Conservation (phyloP, 1,140 invertebrate genomes). For the Holcopasites calliopsidis region DNA sequence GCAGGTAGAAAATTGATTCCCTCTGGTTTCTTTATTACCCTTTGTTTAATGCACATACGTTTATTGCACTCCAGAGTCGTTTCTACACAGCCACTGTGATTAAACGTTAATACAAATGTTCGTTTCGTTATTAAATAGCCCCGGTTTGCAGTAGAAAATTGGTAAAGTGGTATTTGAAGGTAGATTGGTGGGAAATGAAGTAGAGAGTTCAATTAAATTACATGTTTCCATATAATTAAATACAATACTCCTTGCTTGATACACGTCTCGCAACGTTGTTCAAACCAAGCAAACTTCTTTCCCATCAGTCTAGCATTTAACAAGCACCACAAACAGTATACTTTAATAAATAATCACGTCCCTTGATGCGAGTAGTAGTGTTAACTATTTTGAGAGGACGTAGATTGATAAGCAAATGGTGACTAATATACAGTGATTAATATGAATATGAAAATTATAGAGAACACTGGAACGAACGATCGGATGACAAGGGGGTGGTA, state of each 20-base stretch:
- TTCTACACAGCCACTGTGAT: background rate
- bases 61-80: background rate
- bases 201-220: no score
- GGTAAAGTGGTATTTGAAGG: background rate
- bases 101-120: conserved; percentile 13
- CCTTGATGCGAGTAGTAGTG: conserved; percentile 7
- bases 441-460: background rate
- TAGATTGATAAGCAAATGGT: background rate
- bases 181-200: no score
- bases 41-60: background rate
- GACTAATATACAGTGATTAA: conserved; percentile 28
- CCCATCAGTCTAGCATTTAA: conserved; percentile 18
- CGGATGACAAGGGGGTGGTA: background rate
- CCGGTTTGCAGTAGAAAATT: background rate
- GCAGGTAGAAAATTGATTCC: conserved; percentile 1
- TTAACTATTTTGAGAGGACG: background rate
- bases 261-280: no score
- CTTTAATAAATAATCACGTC: background rate
- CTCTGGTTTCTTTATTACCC: background rate
- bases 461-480: conserved; percentile 33
- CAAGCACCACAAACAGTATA: background rate
- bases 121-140: background rate
- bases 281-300: no score
- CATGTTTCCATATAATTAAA: no score
- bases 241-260: no score